These are phyloP conservation scores for Gnatocerus cornutus DNA, from an alignment of 2,888 invertebrate genomes.

Conservation along the genomic window DNA sequence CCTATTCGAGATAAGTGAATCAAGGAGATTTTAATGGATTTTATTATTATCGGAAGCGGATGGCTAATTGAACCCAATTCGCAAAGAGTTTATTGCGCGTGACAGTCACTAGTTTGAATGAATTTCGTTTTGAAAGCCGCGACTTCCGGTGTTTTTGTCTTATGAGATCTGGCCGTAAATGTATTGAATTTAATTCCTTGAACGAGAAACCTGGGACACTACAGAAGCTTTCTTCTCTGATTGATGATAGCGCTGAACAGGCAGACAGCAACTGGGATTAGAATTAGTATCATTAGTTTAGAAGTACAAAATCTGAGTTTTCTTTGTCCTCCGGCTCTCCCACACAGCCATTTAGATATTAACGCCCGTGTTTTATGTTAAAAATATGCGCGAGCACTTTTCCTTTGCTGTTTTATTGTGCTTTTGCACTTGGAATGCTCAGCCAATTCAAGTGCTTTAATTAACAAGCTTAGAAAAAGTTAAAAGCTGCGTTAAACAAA, in stretches of 20 bases:
- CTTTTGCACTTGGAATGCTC: conserved; percentile 14
- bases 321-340: conserved; percentile 16
- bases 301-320: conserved; percentile 43
- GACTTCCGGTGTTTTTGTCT: conserved; percentile 30
- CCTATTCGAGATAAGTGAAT: conserved; percentile 40
- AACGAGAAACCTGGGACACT: conserved; percentile 44
- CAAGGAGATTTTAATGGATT: conserved; percentile 40
- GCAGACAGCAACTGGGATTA: conserved; percentile 48
- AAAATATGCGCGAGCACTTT: conserved; percentile 26
- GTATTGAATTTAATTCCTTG: conserved; percentile 49
- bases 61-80: conserved; percentile 25
- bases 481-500: conserved; percentile 17
- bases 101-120: conserved; percentile 3
- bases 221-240: conserved; percentile 49
- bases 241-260: conserved; percentile 46
- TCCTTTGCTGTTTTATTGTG: conserved; percentile 19
- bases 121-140: conserved; percentile 13
- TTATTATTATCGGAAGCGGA: conserved; percentile 36
- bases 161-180: conserved; percentile 39
- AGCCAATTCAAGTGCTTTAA: conserved; percentile 39
- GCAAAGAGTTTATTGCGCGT: conserved; percentile 10
- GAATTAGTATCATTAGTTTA: conserved; percentile 49
- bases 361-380: conserved; percentile 14
- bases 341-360: conserved; percentile 18
- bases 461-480: conserved; percentile 36